A percentile compares a stretch with the other conserved stretches of the same genome.
Conservation (phyloP, 2,888 invertebrate species). For the Hypselothyrea guttata region DNA sequence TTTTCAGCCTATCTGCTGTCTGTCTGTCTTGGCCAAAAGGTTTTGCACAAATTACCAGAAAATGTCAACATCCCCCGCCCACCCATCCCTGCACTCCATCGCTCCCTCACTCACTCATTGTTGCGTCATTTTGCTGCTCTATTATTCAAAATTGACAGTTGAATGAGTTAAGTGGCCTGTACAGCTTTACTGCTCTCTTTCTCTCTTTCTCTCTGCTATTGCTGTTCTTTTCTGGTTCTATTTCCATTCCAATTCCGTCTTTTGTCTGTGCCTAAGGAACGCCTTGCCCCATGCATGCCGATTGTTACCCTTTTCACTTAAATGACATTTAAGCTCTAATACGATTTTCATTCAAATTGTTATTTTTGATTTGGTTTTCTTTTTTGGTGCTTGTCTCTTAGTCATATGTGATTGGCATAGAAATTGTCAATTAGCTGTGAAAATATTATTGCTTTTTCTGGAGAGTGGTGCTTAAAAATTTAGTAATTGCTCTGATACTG, state of each 20-base stretch:
- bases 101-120: conserved; percentile 41
- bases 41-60: conserved; percentile 67
- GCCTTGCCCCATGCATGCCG: conserved; percentile 16
- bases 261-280: conserved; percentile 18
- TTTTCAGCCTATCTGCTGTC: conserved; percentile 27
- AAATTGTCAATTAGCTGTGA: conserved; percentile 73
- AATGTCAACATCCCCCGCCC: conserved; percentile 42
- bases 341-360: conserved; percentile 40
- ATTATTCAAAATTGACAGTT: conserved; percentile 76
- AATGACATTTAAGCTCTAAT: conserved; percentile 47
- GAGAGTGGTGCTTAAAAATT: neutral
- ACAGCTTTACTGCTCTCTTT: conserved; percentile 34
- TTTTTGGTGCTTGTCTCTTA: conserved; percentile 15
- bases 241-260: conserved; percentile 12
- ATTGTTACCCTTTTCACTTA: conserved; percentile 57
- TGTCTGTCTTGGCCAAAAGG: conserved; percentile 38
- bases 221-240: conserved; percentile 22
- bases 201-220: conserved; percentile 19
- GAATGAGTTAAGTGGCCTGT: conserved; percentile 67
- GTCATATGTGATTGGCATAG: conserved; percentile 30
- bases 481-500: conserved; percentile 6
- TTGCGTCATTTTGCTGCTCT: conserved; percentile 68
- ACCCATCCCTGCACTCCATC: conserved; percentile 12
- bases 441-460: conserved; percentile 54
- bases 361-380: conserved; percentile 13